Evolutionary conservation across 1,140 invertebrate species (phyloP).

Genomic region (Metopolophium dirhodum): DNA sequence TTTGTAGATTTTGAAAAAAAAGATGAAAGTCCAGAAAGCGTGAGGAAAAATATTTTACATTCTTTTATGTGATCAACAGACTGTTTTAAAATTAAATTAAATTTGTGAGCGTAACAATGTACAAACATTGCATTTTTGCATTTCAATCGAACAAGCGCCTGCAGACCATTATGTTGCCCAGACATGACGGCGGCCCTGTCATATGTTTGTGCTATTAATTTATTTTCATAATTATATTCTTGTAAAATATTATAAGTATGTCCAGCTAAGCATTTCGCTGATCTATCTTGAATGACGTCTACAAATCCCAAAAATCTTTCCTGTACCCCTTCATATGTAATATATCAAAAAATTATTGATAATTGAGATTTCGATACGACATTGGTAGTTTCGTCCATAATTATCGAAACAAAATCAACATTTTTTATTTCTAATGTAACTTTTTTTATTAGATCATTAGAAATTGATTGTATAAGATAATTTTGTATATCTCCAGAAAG

Average conservation of each 20-base stretch:
- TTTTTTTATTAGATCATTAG: background rate
- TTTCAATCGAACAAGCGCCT: constrained; percentile 22
- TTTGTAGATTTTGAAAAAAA: constrained; percentile 59
- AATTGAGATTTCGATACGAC: background rate
- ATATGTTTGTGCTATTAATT: constrained; percentile 58
- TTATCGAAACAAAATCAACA: background rate
- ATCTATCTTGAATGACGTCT: constrained; percentile 18
- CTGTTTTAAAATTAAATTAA: constrained; percentile 60
- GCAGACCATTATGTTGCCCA: constrained; percentile 49
- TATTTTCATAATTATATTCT: constrained; percentile 1
- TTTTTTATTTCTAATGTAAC: background rate
- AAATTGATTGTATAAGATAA: background rate
- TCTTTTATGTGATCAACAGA: constrained; percentile 57
- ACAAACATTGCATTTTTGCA: constrained; percentile 58
- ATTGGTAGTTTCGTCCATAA: constrained; percentile 16
- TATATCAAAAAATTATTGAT: background rate
- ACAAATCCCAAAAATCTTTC: constrained; percentile 61
- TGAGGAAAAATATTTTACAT: constrained; percentile 58
- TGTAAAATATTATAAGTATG: background rate
- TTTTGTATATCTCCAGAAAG: background rate
- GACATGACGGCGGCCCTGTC: constrained; percentile 58
- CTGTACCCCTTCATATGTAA: constrained; percentile 63
- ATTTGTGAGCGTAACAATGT: constrained; percentile 59
- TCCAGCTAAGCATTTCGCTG: background rate
- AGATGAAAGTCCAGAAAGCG: constrained; percentile 51